Conservation (phyloP, 2,113 vertebrate genomes). For the Aphyosemion australe region DNA sequence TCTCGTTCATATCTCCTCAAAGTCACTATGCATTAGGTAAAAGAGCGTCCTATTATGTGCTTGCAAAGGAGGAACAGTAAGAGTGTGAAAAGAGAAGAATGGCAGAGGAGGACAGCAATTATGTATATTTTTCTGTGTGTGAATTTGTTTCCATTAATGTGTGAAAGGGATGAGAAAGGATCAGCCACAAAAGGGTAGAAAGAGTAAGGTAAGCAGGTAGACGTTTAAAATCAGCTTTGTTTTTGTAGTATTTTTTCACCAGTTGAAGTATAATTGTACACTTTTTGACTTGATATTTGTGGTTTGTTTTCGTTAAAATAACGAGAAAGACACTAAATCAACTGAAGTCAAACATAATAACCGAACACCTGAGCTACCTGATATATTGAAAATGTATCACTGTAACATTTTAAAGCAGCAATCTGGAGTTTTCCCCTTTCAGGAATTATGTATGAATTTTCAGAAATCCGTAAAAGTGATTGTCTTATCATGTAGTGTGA, state of each 20-base stretch:
- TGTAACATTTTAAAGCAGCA: too few relatives aligned
- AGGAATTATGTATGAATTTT: too few relatives aligned
- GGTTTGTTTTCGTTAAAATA: not conserved
- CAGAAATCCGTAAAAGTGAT: too few relatives aligned
- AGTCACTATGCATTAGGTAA: slow-evolving; percentile 23
- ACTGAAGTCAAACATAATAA: slow-evolving; percentile 1
- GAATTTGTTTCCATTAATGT: slow-evolving; percentile 20
- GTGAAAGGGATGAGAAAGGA: slow-evolving; percentile 2
- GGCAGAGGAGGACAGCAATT: slow-evolving; percentile 33
- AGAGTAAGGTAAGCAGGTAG: not conserved
- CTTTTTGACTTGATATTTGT: not conserved
- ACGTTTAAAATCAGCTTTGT: slow-evolving; percentile 7
- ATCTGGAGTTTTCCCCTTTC: too few relatives aligned
- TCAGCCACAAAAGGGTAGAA: not conserved
- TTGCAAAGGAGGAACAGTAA: slow-evolving; percentile 28
- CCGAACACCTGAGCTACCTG: not conserved
- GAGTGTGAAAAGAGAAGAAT: slow-evolving; percentile 19
- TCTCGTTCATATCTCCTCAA: slow-evolving; percentile 16
- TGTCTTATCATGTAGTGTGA: too few relatives aligned
- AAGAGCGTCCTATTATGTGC: slow-evolving; percentile 10
- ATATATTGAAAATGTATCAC: too few relatives aligned
- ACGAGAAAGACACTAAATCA: not conserved
- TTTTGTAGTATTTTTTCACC: not conserved
- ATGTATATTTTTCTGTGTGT: slow-evolving; percentile 16
- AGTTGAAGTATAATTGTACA: not conserved